phyloP scores from a whole-genome alignment of 2,888 invertebrate genomes.

The Tetanocera ferruginea region DNA sequence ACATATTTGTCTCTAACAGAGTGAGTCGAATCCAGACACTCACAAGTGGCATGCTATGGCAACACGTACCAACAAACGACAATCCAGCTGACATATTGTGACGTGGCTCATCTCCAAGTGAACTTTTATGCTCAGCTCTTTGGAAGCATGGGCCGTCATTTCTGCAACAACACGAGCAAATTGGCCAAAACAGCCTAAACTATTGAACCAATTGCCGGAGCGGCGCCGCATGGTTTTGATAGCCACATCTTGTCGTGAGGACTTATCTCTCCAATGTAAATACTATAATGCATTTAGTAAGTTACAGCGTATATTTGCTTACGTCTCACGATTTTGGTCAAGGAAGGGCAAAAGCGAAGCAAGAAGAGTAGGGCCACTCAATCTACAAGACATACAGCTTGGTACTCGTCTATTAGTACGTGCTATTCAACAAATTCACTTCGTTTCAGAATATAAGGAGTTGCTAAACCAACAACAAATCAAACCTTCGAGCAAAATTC shows the following conservation, averaged over 20 bases:
- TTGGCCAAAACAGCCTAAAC: conserved; percentile 49
- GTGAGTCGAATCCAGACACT: conserved; percentile 41
- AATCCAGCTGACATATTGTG: conserved; percentile 47
- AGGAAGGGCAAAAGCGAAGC: not conserved
- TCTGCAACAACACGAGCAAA: conserved; percentile 31
- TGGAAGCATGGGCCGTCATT: conserved; percentile 37
- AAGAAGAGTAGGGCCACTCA: not conserved
- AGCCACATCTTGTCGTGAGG: conserved; percentile 1
- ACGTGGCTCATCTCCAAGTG: conserved; percentile 29
- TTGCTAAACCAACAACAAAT: not conserved
- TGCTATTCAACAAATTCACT: not conserved
- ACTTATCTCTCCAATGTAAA: not conserved
- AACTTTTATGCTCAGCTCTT: conserved; percentile 18
- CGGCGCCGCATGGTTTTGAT: not conserved
- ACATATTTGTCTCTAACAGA: conserved; percentile 46
- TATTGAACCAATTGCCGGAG: not conserved
- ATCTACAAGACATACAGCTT: not conserved
- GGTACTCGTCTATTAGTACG: conserved; percentile 11
- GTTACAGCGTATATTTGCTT: not conserved
- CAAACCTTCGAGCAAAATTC: conserved; percentile 13
- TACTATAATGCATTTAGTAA: not conserved
- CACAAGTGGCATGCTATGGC: conserved; percentile 33
- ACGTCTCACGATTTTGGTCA: too few species aligned
- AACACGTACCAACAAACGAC: conserved; percentile 40
- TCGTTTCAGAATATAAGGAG: not conserved